Evolutionary conservation across 2,113 vertebrate species (phyloP), one percentile per base, ranked within the genome.

Genomic region (Mormyrus iriodes): DNA sequence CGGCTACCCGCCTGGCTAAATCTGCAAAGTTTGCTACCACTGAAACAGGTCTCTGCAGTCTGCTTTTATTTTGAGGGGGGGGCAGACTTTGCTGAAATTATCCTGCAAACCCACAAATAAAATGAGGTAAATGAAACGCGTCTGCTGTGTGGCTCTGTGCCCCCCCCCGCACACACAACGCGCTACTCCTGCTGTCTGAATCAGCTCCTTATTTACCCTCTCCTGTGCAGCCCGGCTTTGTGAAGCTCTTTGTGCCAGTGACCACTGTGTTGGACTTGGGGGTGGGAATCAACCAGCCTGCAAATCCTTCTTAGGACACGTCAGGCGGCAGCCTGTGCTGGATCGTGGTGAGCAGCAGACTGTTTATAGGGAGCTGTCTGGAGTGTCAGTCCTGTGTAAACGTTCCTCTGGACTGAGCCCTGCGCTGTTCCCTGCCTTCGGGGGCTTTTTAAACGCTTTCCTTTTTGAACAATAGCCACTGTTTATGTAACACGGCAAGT

Each of bases 351-450:
- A 90, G 49, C 73, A 83, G 90, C 90, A 86, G 90, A 82, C 85
- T 92, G 88, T 91, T 94, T 88, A 79, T 92, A 91, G 91, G 88
- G 87, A 65, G 88, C 89, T 91, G 91, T 91, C 90, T 91, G 88
- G 76, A 88, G 76, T 53, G 88, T 39, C 88, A 44, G 90, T 88
- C 85, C 91, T 88, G 87, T 92, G 88, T 61, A 90, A n/a, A 91
- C 91, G 87, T 86, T 87, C 85, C 35, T 79, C 73, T 79, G 17
- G 73, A 79, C 15, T 0, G 6, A 42, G 31, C 73, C 35, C 35
- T 39, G 12, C 31, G 21, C 69, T 39, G 5, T 31, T 17, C 31
- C 73, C 35, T 79, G 73, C 17, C 19, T 19, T 42, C 6, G 35
- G 35, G 13, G 9, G 73, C 13, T 42, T 79, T 79, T 79, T 79